phyloP scores from a whole-genome alignment of 2,797 vertebrate genomes.

The Kryptopterus vitreolus region DNA sequence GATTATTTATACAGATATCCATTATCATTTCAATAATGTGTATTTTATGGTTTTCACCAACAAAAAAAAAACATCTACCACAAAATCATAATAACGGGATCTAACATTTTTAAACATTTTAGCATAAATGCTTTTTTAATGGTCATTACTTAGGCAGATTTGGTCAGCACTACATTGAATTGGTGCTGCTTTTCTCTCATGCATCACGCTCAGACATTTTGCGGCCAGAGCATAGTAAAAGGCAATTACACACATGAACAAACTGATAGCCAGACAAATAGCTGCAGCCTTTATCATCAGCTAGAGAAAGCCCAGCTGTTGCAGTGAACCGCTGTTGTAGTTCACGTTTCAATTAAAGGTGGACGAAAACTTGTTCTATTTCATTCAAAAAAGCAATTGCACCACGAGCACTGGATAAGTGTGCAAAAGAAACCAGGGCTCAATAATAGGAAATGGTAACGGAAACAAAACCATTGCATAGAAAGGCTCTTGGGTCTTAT shows the following conservation, averaged over 20 bases:
- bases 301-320: constrained; percentile 64
- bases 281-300: constrained; percentile 72
- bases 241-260: constrained; percentile 76
- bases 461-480: constrained; percentile 59
- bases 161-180: constrained; percentile 72
- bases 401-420: constrained; percentile 50
- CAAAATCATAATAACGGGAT: background rate
- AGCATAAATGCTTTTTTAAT: background rate
- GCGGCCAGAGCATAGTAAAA: constrained; percentile 69
- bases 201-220: constrained; percentile 72
- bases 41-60: background rate
- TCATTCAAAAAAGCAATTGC: constrained; percentile 68
- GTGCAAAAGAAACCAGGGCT: constrained; percentile 54
- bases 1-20: background rate
- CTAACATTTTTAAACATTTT: constrained; percentile 3
- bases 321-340: constrained; percentile 65
- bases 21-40: background rate
- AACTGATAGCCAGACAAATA: constrained; percentile 73
- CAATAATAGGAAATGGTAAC: constrained; percentile 54
- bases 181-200: constrained; percentile 60
- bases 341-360: constrained; percentile 70
- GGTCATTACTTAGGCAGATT: constrained; percentile 65
- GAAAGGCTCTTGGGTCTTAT: constrained; percentile 40
- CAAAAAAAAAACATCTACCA: background rate
- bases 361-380: constrained; percentile 67